Base-by-base conservation (phyloP, 2,113 vertebrate species). In the Hoplias malabaricus region DNA sequence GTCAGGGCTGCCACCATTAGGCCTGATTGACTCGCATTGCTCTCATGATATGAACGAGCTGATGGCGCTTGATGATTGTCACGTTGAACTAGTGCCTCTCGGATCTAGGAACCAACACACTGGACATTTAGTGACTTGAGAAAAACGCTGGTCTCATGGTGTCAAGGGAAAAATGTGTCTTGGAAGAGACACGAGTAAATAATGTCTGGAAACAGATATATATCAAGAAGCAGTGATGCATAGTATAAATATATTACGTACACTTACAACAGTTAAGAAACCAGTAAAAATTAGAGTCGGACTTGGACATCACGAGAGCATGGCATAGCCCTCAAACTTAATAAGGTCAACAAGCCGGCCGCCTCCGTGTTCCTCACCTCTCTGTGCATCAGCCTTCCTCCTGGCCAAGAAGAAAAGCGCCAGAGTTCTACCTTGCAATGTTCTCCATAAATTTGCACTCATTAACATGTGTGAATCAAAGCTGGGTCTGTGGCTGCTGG, bases 391-490 rank as follows among this genome's bases (percentile, higher is more conserved):
- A 27, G 57, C 31, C 34, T 66, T 29, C 29, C 42, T 71, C n/a
- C 27, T 48, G 53, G 46, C 63, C 48, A 38, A 72, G 54, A 19
- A 34, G 14, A 46, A 72, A n/a, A 77, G 31, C 3, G 21, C 40
- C 31, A 16, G n/a, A 70, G 36, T 62, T 21, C 36, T 33, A 57
- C 61, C 53, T 75, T 75, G 40, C 23, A 38, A 57, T 46, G 23
- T 65, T 57, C 16, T 38, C 77, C 48, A 72, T 54, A 72, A 65
- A 79, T 79, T 72, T 69, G 42, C 59, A 79, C 63, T 79, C 59
- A 81, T 77, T 76, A 74, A 42, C 65, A 62, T 62, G 59, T 12
- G 10, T 14, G n/a, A 38, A 75, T 53, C 43, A 80, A 75, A 50
- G 50, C 67, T 72, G 69, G 33, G 14, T 40, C 33, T 66, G 40